Conservation (phyloP, 2,888 invertebrate genomes). For the Rhopalosiphum nymphaeae region DNA sequence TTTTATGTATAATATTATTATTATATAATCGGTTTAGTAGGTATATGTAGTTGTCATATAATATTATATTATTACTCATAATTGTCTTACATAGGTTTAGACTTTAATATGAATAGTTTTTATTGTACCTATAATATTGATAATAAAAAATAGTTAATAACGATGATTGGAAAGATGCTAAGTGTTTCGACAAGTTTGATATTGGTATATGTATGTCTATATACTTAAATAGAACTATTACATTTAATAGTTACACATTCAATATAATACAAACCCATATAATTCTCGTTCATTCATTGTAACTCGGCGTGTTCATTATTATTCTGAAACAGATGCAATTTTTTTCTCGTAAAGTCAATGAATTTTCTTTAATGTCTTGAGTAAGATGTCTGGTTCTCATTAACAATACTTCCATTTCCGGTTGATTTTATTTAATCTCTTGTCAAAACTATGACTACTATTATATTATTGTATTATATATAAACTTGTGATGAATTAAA, state of each 20-base stretch:
- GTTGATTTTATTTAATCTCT: conserved; percentile 4
- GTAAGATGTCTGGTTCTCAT: conserved; percentile 17
- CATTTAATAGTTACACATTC: neutral
- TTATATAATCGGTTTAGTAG: neutral
- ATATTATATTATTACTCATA: neutral
- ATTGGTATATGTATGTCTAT: neutral
- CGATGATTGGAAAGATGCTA: neutral
- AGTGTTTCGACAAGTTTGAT: neutral
- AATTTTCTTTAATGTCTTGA: neutral
- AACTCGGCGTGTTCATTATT: neutral
- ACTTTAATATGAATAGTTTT: neutral
- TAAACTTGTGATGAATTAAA: neutral
- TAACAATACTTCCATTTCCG: conserved; percentile 20
- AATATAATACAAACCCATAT: neutral
- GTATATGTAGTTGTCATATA: neutral
- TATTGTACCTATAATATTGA: neutral
- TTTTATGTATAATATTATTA: neutral
- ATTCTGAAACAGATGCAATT: conserved; percentile 23
- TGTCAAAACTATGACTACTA: neutral
- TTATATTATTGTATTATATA: neutral
- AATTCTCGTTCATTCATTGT: neutral
- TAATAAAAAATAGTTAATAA: neutral
- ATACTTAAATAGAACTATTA: neutral
- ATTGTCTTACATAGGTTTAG: neutral
- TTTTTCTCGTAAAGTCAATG: neutral